These are phyloP conservation scores for Acanthochromis polyacanthus DNA, from an alignment of 2,113 vertebrate species.

Conservation along the genomic window DNA sequence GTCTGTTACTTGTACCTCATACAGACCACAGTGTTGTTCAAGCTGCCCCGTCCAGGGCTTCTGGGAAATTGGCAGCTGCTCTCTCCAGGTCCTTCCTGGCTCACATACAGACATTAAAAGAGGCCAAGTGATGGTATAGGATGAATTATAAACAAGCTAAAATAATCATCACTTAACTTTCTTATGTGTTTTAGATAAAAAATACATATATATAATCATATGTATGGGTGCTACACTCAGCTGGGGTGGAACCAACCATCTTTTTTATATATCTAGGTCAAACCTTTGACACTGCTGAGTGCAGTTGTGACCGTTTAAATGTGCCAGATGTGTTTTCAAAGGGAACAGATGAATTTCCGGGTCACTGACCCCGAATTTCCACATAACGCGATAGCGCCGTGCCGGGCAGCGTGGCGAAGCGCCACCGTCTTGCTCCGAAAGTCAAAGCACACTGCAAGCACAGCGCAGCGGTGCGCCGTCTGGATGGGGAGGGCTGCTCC, in stretches of 20 bases:
- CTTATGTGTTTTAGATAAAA: conserved; percentile 37
- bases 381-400: no score
- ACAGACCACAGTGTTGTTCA: conserved; percentile 45
- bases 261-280: conserved; percentile 3
- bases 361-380: no score
- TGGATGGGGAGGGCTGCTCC: no score
- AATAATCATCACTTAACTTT: conserved; percentile 44
- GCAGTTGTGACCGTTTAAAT: conserved; percentile 21
- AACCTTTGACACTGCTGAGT: conserved; percentile 32
- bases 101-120: conserved; percentile 36
- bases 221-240: no score
- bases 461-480: no score
- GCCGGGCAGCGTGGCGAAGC: no score
- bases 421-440: no score
- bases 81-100: conserved; percentile 49
- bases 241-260: no score
- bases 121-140: conserved; percentile 47
- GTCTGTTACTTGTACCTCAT: conserved; percentile 46
- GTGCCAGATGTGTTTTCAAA: conserved; percentile 26
- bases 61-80: conserved; percentile 75
- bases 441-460: no score
- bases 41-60: conserved; percentile 17
- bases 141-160: conserved; percentile 58
- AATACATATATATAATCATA: no score
- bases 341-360: conserved; percentile 22